A percentile compares a stretch with the other conserved stretches of the same genome.
Conservation (phyloP, 2,888 invertebrate species). For the Phytoseiulus persimilis region DNA sequence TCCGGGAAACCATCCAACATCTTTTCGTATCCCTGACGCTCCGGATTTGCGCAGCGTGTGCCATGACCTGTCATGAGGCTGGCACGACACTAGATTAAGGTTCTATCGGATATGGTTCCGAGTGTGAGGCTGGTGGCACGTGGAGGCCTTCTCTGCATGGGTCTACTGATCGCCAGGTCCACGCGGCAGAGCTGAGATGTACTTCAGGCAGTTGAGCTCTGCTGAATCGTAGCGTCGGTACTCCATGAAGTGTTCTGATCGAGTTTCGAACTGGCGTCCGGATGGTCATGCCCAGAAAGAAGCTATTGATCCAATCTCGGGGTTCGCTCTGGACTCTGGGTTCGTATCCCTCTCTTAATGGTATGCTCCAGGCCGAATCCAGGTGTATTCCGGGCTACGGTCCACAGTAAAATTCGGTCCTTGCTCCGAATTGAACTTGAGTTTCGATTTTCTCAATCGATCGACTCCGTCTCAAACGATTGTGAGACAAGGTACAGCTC, state of each 20-base stretch:
- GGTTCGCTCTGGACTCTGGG: too few species aligned
- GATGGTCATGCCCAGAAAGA: neutral
- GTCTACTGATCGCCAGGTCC: neutral
- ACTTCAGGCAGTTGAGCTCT: neutral
- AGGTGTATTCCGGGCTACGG: too few species aligned
- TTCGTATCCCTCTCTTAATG: too few species aligned
- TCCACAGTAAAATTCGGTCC: too few species aligned
- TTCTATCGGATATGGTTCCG: neutral
- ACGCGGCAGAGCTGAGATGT: neutral
- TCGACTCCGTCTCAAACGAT: too few species aligned
- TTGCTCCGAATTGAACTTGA: too few species aligned
- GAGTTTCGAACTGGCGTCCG: neutral
- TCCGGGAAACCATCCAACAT: neutral
- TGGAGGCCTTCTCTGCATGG: neutral
- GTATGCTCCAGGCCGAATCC: too few species aligned
- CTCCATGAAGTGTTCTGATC: neutral
- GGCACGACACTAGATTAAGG: neutral
- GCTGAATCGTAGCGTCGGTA: neutral
- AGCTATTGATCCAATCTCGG: too few species aligned
- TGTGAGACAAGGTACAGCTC: too few species aligned
- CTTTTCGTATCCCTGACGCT: neutral
- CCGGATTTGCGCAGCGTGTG: neutral
- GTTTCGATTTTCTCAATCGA: too few species aligned
- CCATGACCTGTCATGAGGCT: neutral
- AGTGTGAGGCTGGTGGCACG: neutral